phyloP scores from a whole-genome alignment of 2,113 vertebrate species.

The Apteryx mantelli region DNA sequence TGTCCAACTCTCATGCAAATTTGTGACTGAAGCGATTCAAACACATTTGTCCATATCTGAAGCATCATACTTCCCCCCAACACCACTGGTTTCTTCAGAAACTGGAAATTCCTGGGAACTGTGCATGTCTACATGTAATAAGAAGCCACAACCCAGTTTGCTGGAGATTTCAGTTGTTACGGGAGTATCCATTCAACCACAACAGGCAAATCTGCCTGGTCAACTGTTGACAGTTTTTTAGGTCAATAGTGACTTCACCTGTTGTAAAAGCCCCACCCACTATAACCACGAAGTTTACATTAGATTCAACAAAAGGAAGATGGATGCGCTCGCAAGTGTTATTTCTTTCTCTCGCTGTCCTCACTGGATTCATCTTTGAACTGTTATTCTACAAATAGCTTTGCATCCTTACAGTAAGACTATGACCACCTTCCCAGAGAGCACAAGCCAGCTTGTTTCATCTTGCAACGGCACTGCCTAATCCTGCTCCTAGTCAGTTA shows the following conservation, averaged over 20 bases:
- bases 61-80: background rate
- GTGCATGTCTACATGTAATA: background rate
- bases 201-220: background rate
- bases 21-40: background rate
- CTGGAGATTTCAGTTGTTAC: background rate
- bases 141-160: background rate
- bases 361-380: background rate
- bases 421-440: background rate
- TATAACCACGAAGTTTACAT: accelerated
- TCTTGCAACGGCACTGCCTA: constrained; percentile 15
- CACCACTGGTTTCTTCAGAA: background rate
- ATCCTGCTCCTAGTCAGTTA: background rate
- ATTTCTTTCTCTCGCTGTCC: background rate
- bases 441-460: constrained; percentile 10
- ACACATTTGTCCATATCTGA: background rate
- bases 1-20: background rate
- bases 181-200: background rate
- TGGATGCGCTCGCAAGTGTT: background rate
- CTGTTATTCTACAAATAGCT: background rate
- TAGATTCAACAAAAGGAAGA: background rate
- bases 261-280: background rate
- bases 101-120: background rate
- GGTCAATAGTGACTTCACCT: background rate
- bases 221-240: background rate
- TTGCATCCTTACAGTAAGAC: background rate